These are phyloP conservation scores for Pogona vitticeps DNA, from an alignment of 2,113 vertebrate genomes.

Conservation along the genomic window DNA sequence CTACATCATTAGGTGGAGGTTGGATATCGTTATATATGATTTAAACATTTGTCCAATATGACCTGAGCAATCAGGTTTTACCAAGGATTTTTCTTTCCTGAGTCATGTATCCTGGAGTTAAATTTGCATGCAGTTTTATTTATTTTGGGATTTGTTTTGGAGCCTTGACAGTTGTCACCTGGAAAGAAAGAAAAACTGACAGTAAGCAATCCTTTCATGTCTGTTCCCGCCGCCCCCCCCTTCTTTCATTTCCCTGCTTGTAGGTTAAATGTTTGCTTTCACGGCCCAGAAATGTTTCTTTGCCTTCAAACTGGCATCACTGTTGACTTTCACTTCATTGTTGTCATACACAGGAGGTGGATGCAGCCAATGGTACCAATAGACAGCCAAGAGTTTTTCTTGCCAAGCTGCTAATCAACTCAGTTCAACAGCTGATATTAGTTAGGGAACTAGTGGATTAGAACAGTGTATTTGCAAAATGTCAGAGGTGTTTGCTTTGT, in stretches of 20 bases:
- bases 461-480: conserved; percentile 55
- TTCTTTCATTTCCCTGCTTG: neutral
- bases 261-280: conserved; percentile 21
- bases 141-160: neutral
- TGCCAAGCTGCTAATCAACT: conserved; percentile 63
- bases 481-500: conserved; percentile 58
- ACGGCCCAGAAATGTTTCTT: neutral
- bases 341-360: neutral
- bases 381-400: conserved; percentile 52
- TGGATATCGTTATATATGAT: conserved; percentile 37
- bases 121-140: neutral
- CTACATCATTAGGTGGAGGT: conserved; percentile 48
- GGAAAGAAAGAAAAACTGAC: conserved; percentile 38
- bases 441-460: conserved; percentile 53
- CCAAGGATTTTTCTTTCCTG: conserved; percentile 5
- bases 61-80: conserved; percentile 7
- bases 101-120: neutral
- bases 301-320: neutral
- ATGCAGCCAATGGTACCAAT: conserved; percentile 26
- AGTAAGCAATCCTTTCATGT: conserved; percentile 17
- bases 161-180: neutral
- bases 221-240: neutral
- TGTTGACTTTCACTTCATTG: conserved; percentile 55
- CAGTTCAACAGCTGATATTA: conserved; percentile 52
- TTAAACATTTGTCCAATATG: conserved; percentile 36